Percentiles rank a stretch among this genome's conserved stretches.
phyloP scores from a whole-genome alignment of 2,113 vertebrate genomes.

The Protobothrops mucrosquamatus region DNA sequence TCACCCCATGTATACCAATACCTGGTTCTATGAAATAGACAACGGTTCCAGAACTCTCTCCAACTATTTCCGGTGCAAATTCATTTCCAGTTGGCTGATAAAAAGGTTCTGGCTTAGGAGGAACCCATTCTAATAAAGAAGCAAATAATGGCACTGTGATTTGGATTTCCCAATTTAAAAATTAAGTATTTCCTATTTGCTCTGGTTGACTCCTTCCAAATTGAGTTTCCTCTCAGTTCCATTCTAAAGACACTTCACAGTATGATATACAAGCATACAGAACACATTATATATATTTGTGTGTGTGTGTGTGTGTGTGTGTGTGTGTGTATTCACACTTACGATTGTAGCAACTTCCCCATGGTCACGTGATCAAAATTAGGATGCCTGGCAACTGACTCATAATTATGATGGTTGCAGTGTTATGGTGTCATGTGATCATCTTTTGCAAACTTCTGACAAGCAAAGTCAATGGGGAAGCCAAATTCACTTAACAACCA shows the following conservation, averaged over 20 bases:
- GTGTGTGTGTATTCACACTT: neutral
- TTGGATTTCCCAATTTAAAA: neutral
- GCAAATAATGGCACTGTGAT: neutral
- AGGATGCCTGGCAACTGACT: neutral
- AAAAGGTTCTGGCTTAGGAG: constrained; percentile 81
- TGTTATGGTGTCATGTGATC: neutral
- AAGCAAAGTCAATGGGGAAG: neutral
- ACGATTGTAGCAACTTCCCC: neutral
- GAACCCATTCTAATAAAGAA: constrained; percentile 80
- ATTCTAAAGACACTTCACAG: neutral
- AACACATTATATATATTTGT: neutral
- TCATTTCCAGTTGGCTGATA: constrained; percentile 72
- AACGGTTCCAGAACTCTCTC: constrained; percentile 70
- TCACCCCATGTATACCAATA: constrained; percentile 49
- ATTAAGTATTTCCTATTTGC: neutral
- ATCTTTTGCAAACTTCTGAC: neutral
- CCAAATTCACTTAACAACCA: neutral
- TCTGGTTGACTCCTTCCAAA: neutral
- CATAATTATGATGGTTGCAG: neutral
- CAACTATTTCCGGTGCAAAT: constrained; percentile 34
- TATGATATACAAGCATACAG: neutral
- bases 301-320: too few relatives aligned
- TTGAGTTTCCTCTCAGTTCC: neutral
- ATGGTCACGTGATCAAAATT: neutral
- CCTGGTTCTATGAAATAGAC: constrained; percentile 79